phyloP scores from a whole-genome alignment of 1,140 invertebrate genomes.

The Meloidogyne floridensis region DNA sequence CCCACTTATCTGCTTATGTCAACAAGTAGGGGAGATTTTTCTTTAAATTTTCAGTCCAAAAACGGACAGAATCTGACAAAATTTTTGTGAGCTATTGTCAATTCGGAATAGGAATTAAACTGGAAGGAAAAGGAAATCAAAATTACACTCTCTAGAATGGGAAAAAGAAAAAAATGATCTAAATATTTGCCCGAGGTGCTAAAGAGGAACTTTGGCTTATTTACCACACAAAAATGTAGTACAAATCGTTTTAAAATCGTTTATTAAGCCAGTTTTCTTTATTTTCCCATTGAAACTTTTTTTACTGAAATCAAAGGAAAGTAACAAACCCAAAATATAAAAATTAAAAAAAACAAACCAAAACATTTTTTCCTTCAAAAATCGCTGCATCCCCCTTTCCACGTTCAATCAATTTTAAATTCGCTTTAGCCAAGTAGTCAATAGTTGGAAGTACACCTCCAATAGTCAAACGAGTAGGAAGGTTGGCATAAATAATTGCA shows the following conservation, averaged over 20 bases:
- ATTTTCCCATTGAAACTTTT: background rate
- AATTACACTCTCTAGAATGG: too few species aligned
- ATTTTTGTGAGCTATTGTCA: too few species aligned
- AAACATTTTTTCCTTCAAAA: slow-evolving; percentile 3
- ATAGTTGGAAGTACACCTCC: slow-evolving; percentile 47
- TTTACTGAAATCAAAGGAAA: slow-evolving; percentile 4
- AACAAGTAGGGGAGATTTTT: too few species aligned
- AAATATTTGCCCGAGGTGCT: too few species aligned
- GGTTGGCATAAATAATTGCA: slow-evolving; percentile 50
- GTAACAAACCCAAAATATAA: background rate
- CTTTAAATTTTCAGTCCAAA: too few species aligned
- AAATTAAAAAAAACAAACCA: background rate
- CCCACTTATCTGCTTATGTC: too few species aligned
- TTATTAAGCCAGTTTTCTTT: too few species aligned
- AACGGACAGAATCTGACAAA: too few species aligned
- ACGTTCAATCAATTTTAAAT: slow-evolving; percentile 37
- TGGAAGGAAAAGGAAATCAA: too few species aligned
- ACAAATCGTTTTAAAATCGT: too few species aligned
- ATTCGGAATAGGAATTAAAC: too few species aligned
- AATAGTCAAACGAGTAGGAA: slow-evolving; percentile 47
- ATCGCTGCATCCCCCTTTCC: slow-evolving; percentile 27
- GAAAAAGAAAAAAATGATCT: too few species aligned
- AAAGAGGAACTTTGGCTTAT: background rate
- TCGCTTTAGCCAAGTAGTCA: slow-evolving; percentile 43
- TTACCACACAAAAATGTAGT: background rate